Evolutionary conservation across 2,888 invertebrate genomes (phyloP).

Genomic region (Rhagonycha lutea): DNA sequence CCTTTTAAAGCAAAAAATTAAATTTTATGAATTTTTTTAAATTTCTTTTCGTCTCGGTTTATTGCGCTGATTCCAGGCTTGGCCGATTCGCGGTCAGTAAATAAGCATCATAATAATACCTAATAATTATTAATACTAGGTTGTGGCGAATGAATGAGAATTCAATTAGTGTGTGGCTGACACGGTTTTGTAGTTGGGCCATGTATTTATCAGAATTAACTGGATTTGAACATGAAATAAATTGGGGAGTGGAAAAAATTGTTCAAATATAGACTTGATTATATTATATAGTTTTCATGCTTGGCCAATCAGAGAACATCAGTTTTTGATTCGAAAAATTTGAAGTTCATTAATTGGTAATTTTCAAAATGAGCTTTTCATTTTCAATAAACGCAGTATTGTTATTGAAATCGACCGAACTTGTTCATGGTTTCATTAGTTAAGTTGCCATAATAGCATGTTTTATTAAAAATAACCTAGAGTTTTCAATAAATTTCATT

Average conservation of each 20-base stretch:
- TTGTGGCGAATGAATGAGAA: not conserved
- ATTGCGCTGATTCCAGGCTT: not conserved
- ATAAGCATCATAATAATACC: not conserved
- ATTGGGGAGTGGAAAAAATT: not conserved
- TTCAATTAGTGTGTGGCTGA: not conserved
- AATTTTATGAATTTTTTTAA: not conserved
- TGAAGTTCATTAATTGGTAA: too few species aligned
- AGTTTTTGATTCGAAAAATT: too few species aligned
- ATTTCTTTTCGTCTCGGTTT: not conserved
- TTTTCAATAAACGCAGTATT: too few species aligned
- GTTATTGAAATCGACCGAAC: too few species aligned
- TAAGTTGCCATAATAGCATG: too few species aligned
- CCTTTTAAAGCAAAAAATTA: not conserved
- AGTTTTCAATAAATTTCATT: not conserved
- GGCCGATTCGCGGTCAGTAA: not conserved
- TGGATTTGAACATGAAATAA: not conserved
- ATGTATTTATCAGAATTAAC: not conserved
- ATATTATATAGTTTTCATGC: too few species aligned
- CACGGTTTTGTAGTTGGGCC: not conserved
- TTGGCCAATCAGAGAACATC: too few species aligned
- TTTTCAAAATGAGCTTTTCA: too few species aligned
- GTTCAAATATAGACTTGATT: too few species aligned
- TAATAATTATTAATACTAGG: not conserved
- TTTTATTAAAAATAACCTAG: too few species aligned
- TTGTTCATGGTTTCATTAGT: too few species aligned